phyloP scores from a whole-genome alignment of 2,113 vertebrate species.

The Suncus etruscus region DNA sequence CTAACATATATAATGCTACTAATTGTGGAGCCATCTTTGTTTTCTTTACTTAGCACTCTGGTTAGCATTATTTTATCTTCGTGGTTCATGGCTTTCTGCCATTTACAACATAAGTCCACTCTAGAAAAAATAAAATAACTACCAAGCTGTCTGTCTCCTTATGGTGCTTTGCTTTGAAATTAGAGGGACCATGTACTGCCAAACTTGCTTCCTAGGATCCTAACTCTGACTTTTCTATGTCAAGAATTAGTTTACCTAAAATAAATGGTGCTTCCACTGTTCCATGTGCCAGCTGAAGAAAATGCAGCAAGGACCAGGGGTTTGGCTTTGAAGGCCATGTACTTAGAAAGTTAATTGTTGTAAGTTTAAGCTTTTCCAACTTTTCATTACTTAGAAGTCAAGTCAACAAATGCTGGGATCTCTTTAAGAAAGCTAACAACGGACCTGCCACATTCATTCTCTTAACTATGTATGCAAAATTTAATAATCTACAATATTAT shows the following conservation, averaged over 20 bases:
- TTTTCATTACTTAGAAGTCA: conserved; percentile 44
- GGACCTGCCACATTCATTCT: conserved; percentile 26
- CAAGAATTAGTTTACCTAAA: conserved; percentile 57
- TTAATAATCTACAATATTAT: neutral
- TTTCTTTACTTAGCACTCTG: conserved; percentile 90
- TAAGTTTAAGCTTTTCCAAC: conserved; percentile 37
- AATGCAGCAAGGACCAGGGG: conserved; percentile 41
- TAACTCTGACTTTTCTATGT: conserved; percentile 65
- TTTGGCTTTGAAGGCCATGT: conserved; percentile 65
- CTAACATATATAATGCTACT: conserved; percentile 91
- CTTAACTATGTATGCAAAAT: conserved; percentile 9
- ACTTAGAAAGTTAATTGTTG: conserved; percentile 11
- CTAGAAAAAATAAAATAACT: conserved; percentile 89
- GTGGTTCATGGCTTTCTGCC: conserved; percentile 90
- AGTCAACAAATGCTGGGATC: conserved; percentile 42
- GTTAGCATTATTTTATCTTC: conserved; percentile 92
- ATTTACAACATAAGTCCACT: conserved; percentile 89
- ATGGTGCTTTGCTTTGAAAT: conserved; percentile 71
- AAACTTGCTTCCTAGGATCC: conserved; percentile 61
- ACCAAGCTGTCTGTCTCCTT: conserved; percentile 86
- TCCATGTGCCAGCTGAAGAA: conserved; percentile 25
- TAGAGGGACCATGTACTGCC: conserved; percentile 69
- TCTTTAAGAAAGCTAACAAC: conserved; percentile 35
- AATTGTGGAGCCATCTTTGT: conserved; percentile 93
- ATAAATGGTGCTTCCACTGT: conserved; percentile 35